phyloP scores from a whole-genome alignment of 2,113 vertebrate species.

The Tiliqua scincoides region DNA sequence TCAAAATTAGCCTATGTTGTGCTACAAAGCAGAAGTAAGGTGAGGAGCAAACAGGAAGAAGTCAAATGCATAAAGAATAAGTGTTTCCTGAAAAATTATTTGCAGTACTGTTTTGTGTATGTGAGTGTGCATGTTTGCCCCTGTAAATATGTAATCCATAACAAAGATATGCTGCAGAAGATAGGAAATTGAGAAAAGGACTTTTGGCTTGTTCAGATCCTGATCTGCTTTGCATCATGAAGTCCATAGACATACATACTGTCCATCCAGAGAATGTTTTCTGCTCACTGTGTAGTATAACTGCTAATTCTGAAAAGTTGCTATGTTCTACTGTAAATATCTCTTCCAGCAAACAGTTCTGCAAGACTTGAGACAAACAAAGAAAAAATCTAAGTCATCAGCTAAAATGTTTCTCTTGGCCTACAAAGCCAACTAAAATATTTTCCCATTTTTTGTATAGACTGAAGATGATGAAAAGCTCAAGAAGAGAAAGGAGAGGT shows the following conservation, averaged over 20 bases:
- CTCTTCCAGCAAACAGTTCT: background rate
- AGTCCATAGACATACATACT: background rate
- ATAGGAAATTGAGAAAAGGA: background rate
- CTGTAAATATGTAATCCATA: background rate
- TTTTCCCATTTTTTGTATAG: conserved; percentile 54
- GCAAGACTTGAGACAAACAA: background rate
- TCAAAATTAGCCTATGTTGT: background rate
- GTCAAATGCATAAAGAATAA: background rate
- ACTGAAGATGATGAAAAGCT: conserved; percentile 92
- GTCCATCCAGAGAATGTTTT: background rate
- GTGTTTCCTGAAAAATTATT: background rate
- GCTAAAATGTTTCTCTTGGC: rapidly evolving
- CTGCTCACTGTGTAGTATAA: rapidly evolving
- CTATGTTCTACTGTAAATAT: background rate
- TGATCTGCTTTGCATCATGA: background rate
- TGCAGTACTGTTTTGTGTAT: background rate
- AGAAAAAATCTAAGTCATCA: background rate
- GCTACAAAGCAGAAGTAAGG: background rate
- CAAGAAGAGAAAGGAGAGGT: conserved; percentile 93
- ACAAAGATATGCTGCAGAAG: background rate
- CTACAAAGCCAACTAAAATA: background rate
- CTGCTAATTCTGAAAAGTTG: background rate
- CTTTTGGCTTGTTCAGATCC: background rate
- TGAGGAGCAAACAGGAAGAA: background rate
- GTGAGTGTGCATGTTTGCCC: background rate